These are phyloP conservation scores for Bhutanitis thaidina DNA, from an alignment of 2,888 invertebrate species.

Conservation along the genomic window DNA sequence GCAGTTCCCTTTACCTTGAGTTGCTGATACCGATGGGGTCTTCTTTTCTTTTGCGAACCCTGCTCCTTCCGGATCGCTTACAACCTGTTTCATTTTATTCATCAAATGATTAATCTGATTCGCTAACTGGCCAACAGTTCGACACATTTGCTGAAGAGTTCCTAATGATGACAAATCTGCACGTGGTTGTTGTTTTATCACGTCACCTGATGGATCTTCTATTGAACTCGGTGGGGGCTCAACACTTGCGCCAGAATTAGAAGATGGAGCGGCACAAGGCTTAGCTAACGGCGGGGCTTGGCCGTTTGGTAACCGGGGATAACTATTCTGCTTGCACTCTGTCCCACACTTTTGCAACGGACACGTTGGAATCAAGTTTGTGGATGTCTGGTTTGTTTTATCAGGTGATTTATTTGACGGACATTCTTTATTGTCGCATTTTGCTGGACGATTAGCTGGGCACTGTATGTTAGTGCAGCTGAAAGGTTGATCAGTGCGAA, in stretches of 20 bases:
- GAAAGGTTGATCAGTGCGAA: slow-evolving; percentile 40
- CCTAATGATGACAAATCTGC: slow-evolving; percentile 35
- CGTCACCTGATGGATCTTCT: slow-evolving; percentile 44
- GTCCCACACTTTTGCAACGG: slow-evolving; percentile 37
- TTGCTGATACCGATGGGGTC: slow-evolving; percentile 15
- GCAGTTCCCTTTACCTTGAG: slow-evolving; percentile 26
- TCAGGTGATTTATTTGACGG: slow-evolving; percentile 22
- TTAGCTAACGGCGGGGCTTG: slow-evolving; percentile 14
- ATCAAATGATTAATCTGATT: slow-evolving; percentile 39
- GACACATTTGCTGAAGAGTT: slow-evolving; percentile 40
- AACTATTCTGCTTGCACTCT: slow-evolving; percentile 36
- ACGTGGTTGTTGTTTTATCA: slow-evolving; percentile 34
- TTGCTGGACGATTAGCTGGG: slow-evolving; percentile 49
- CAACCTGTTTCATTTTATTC: slow-evolving; percentile 35
- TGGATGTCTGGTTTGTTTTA: slow-evolving; percentile 25
- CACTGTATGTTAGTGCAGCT: slow-evolving; percentile 48
- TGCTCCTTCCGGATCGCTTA: slow-evolving; percentile 29
- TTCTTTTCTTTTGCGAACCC: slow-evolving; percentile 4
- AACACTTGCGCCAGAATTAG: slow-evolving; percentile 23
- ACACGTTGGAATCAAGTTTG: slow-evolving; percentile 20
- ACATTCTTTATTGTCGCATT: slow-evolving; percentile 33
- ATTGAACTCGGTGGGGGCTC: slow-evolving; percentile 23
- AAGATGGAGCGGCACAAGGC: slow-evolving; percentile 5
- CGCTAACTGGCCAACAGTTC: slow-evolving; percentile 40
- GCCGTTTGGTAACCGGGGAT: slow-evolving; percentile 23